Evolutionary conservation across 2,888 invertebrate species (phyloP).

Genomic region (Leptopilina drosophilae): DNA sequence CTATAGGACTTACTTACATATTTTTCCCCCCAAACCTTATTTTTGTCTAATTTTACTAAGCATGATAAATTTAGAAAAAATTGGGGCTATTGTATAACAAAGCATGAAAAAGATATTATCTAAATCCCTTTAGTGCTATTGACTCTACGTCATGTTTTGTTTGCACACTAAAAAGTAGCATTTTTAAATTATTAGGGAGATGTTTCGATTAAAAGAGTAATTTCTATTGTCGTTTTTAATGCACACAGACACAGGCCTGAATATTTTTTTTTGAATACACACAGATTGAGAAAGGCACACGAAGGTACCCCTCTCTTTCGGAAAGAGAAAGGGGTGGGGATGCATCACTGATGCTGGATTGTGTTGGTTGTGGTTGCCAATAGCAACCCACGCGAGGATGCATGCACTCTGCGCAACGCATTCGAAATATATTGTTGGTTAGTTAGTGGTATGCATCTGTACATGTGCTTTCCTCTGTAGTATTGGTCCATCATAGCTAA

Average conservation of each 20-base stretch:
- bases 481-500: no score
- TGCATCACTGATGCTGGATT: conserved; percentile 58
- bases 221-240: conserved; percentile 34
- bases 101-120: neutral
- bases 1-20: no score
- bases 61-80: no score
- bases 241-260: conserved; percentile 48
- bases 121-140: neutral
- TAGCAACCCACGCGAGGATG: conserved; percentile 71
- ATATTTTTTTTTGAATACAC: conserved; percentile 14
- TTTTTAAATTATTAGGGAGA: neutral
- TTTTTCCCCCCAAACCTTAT: no score
- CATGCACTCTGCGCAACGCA: conserved; percentile 58
- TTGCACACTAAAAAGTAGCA: neutral
- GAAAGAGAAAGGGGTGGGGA: conserved; percentile 36
- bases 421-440: conserved; percentile 51
- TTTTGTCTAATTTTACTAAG: no score
- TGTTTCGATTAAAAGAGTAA: conserved; percentile 3
- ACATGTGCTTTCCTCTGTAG: neutral
- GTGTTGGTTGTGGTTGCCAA: conserved; percentile 70
- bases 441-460: conserved; percentile 2
- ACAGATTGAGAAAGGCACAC: conserved; percentile 48
- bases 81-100: neutral
- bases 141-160: neutral
- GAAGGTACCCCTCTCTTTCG: conserved; percentile 42